These are phyloP conservation scores for Laterallus jamaicensis DNA, from an alignment of 2,113 vertebrate species.

Conservation along the genomic window DNA sequence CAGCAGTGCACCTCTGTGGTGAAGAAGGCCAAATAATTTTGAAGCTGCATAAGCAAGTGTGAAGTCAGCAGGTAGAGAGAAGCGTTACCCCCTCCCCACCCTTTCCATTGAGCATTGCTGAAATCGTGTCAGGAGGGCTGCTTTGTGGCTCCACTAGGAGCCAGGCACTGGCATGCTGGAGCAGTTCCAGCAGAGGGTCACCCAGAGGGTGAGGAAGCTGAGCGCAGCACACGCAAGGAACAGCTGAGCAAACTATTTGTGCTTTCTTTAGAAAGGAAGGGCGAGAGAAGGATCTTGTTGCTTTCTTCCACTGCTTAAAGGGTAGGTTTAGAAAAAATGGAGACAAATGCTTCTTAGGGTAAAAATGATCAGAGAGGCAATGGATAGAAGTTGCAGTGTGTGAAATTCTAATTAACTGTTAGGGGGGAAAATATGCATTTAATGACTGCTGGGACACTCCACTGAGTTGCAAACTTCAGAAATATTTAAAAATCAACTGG, in stretches of 20 bases:
- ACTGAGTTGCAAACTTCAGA: background rate
- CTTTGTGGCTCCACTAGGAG: background rate
- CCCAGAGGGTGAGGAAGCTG: background rate
- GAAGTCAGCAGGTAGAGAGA: background rate
- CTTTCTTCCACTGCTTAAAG: background rate
- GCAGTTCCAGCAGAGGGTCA: background rate
- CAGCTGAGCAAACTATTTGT: background rate
- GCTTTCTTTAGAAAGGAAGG: background rate
- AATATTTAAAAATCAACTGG: background rate
- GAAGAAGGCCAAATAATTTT: background rate
- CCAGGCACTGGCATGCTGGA: background rate
- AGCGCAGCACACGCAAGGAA: background rate
- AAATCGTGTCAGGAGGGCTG: background rate
- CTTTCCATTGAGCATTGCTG: background rate
- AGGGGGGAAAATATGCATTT: background rate
- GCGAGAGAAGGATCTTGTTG: background rate
- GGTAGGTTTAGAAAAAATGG: background rate
- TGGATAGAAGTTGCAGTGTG: background rate
- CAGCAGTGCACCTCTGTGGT: background rate
- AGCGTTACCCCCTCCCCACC: background rate
- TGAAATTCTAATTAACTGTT: background rate
- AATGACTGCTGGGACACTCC: background rate
- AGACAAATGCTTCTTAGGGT: background rate
- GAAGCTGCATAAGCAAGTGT: background rate
- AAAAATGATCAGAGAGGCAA: background rate